Percentiles rank a stretch among this genome's conserved stretches.
Conservation (phyloP, 2,113 vertebrate species). For the Mus musculus region DNA sequence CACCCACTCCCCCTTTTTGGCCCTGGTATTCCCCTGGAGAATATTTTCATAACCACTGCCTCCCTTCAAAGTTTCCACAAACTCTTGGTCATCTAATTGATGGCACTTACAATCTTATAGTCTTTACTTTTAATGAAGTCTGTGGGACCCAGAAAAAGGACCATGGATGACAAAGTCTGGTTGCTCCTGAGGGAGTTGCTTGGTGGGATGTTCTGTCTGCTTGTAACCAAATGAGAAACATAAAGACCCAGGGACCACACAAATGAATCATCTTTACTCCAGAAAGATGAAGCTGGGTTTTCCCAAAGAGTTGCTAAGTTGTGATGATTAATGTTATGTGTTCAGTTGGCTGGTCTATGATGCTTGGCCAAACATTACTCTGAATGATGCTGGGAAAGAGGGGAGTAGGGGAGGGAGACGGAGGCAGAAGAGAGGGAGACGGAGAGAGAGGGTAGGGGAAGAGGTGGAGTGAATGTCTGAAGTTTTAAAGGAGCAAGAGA, state of each 20-base stretch:
- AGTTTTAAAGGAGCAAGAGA: background rate
- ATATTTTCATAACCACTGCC: slow-evolving; percentile 50
- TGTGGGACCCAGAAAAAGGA: slow-evolving; percentile 68
- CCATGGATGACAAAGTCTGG: slow-evolving; percentile 75
- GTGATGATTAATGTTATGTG: background rate
- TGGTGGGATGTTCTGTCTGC: slow-evolving; percentile 58
- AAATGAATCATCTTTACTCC: background rate
- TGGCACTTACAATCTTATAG: slow-evolving; percentile 70
- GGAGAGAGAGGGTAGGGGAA: no score
- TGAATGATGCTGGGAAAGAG: background rate
- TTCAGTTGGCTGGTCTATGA: background rate
- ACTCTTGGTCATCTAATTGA: background rate
- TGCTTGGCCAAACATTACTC: background rate
- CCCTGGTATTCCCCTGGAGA: no score
- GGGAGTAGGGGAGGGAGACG: background rate
- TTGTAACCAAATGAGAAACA: slow-evolving; percentile 67
- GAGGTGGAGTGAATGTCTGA: background rate
- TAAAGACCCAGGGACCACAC: background rate
- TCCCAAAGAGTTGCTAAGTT: slow-evolving; percentile 19
- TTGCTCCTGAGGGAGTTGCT: slow-evolving; percentile 39
- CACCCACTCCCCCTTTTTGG: no score
- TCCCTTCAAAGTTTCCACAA: background rate
- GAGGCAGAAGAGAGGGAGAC: background rate
- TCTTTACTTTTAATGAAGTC: slow-evolving; percentile 84
- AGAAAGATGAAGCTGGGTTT: background rate